Percentiles rank a stretch among this genome's conserved stretches.
Conservation (phyloP, 2,888 invertebrate genomes). For the Ochlodes sylvanus region DNA sequence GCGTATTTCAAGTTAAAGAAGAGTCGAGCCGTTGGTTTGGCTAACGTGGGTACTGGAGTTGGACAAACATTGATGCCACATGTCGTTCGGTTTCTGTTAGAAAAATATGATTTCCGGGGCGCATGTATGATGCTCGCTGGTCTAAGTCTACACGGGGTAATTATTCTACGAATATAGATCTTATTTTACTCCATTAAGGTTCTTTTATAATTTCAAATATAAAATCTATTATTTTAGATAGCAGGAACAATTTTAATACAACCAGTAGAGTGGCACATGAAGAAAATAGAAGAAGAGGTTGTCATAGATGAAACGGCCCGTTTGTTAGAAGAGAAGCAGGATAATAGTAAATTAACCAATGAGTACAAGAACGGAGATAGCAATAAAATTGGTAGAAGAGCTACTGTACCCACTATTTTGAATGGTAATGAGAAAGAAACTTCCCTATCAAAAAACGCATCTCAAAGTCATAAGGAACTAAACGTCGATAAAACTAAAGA, state of each 20-base stretch:
- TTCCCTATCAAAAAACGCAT: constrained; percentile 50
- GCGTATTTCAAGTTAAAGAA: constrained; percentile 88
- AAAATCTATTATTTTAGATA: constrained; percentile 63
- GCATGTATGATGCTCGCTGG: constrained; percentile 87
- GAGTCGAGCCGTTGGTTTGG: constrained; percentile 90
- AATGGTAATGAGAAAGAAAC: constrained; percentile 49
- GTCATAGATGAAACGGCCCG: constrained; percentile 67
- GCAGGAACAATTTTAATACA: constrained; percentile 84
- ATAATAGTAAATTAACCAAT: constrained; percentile 60
- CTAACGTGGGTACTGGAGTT: constrained; percentile 90
- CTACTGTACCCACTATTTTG: constrained; percentile 47
- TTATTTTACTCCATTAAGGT: too few species aligned
- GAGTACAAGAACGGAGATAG: constrained; percentile 54
- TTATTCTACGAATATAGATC: constrained; percentile 50
- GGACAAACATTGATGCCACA: constrained; percentile 91
- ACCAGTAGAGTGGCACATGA: constrained; percentile 85
- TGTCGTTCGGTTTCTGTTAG: constrained; percentile 87
- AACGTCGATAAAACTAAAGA: constrained; percentile 49
- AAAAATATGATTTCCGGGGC: constrained; percentile 86
- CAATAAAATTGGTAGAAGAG: constrained; percentile 45
- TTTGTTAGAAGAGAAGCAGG: constrained; percentile 64
- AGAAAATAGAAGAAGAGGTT: constrained; percentile 69
- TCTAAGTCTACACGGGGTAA: constrained; percentile 87
- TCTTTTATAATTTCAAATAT: too few species aligned
- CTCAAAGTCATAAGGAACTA: constrained; percentile 59